Evolutionary conservation across 2,797 vertebrate species (phyloP), one percentile per base, ranked within the genome.

Genomic region (Schizopygopsis malacanthus): DNA sequence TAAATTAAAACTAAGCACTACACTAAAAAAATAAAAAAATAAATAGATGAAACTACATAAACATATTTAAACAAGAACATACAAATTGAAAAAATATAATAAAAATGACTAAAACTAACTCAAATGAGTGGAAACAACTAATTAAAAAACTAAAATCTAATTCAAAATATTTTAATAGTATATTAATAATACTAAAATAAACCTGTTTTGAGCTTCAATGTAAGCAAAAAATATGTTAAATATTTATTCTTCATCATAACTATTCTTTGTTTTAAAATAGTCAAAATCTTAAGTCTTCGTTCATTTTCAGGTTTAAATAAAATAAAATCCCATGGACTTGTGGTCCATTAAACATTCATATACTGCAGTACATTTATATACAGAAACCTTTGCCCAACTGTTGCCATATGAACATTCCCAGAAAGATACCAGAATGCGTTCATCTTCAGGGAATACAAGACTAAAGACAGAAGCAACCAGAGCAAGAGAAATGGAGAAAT

Each of bases 371-470:
- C 22, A 85, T 75, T 69, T 43, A n/a, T 69, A 39, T 37, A 56
- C 45, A 69, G 20, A 79, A 16, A 69, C 47, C 43, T 75, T 73
- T 67, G 37, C 39, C 47, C 4, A 65, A 81, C 61, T 82, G 54
- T 65, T 79, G 80, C 73, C 76, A 78, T 25, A 72, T 72, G 28
- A 69, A 77, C 18, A 41, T 67, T 11, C 41, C 15, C 18, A 11
- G 69, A 86, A 16, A 61, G 43, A 83, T 63, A 61, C 28, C 65
- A 33, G 39, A 59, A 22, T 15, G 37, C 73, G 61, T 88, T 87
- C 18, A 75, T 85, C 79, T 52, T 78, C 83, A 82, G 70, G 81
- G 83, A 73, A 63, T 69, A 78, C 25, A 52, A 59, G 65, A 61
- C 71, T 22, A 65, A 39, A 39, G 54, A 81, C 25, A 87, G 79